Conservation (phyloP, 2,888 invertebrate genomes). For the Patella caerulea region DNA sequence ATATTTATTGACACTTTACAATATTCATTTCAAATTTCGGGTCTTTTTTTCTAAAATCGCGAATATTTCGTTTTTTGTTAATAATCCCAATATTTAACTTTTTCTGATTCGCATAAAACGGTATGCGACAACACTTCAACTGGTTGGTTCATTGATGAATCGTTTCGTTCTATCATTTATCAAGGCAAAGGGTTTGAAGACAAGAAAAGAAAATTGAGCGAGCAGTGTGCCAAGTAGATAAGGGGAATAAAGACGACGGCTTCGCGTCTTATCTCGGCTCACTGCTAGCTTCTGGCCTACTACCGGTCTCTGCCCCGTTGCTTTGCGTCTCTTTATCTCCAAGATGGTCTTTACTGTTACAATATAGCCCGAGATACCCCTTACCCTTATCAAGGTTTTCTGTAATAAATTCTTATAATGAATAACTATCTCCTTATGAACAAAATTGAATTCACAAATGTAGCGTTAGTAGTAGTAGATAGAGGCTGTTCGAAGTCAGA, state of each 20-base stretch:
- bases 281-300: neutral
- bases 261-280: conserved; percentile 2
- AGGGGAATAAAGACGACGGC: conserved; percentile 7
- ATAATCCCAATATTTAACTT: too few species aligned
- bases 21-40: too few species aligned
- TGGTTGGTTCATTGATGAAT: too few species aligned
- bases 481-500: neutral
- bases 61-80: too few species aligned
- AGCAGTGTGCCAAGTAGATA: neutral
- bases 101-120: too few species aligned
- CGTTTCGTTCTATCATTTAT: too few species aligned
- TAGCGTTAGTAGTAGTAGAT: conserved; percentile 9
- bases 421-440: conserved; percentile 21
- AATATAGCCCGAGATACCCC: conserved; percentile 10
- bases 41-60: too few species aligned
- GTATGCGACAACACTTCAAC: too few species aligned
- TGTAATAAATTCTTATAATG: conserved; percentile 29
- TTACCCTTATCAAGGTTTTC: conserved; percentile 6
- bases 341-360: conserved; percentile 10
- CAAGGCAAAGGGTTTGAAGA: too few species aligned
- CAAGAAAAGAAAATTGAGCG: neutral
- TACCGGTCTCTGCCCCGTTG: conserved; percentile 4
- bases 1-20: too few species aligned
- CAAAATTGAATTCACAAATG: conserved; percentile 30
- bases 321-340: neutral